Base-by-base conservation (phyloP, 2,113 vertebrate species). In the Lota lota region DNA sequence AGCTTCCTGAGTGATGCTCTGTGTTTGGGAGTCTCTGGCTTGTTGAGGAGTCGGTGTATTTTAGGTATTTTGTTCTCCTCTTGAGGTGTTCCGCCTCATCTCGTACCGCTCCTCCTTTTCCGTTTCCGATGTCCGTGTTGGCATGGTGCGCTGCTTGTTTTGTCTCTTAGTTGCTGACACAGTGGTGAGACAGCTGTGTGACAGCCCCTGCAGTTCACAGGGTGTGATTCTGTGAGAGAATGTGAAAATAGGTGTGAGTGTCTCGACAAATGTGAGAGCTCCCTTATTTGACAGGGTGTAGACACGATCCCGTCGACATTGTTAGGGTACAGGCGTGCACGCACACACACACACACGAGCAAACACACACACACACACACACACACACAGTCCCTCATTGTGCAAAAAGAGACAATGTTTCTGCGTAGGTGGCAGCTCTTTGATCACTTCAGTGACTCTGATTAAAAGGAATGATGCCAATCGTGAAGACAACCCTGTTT, bases 401-500 rank as follows among this genome's bases (percentile, higher is more conserved):
- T 40, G 36, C 36, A 3, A 1, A 6, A n/a, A n/a, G n/a, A n/a
- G n/a, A n/a, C n/a, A n/a, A n/a, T 85, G 67, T 87, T 71, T 83
- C 70, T 62, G 73, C 73, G 78, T 77, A 85, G 83, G 78, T 80
- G 81, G 68, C 76, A 58, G 67, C 70, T 73, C 87, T 87, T 88
- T 88, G 87, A 88, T 87, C 87, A 86, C 77, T 67, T 72, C 82
- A 74, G 73, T 63, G 36, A 82, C 77, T 72, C 82, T 85, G 87
- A 88, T 87, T 88, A 88, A 87, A 85, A 87, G 83, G 79, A 87
- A 88, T 84, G 85, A 88, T 82, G 82, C 72, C 77, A 83, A 80
- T 84, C 79, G 10, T 77, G 80, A 80, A 72, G 63, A 77, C 69
- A 71, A 70, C 76, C 73, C 61, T 58, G 78, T 86, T 86, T 78